These are phyloP conservation scores for Drosophila novamexicana DNA, from an alignment of 1,140 invertebrate genomes.

Conservation along the genomic window DNA sequence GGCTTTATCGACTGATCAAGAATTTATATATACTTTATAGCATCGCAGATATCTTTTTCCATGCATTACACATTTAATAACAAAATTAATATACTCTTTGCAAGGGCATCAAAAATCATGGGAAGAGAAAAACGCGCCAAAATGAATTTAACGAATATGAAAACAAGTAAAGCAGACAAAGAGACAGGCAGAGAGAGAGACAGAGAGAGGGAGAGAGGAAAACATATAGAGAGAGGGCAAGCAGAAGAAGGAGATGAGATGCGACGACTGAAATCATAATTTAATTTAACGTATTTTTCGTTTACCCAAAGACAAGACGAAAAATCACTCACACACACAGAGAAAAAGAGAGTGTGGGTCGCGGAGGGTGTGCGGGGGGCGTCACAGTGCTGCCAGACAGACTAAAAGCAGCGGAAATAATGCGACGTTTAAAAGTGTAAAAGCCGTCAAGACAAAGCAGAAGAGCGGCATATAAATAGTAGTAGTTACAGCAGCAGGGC, in stretches of 20 bases:
- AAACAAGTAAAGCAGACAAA: constrained; percentile 39
- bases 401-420: constrained; percentile 77
- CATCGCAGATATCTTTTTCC: too few species aligned
- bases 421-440: constrained; percentile 79
- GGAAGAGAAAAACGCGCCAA: constrained; percentile 34
- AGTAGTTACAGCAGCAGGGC: not conserved
- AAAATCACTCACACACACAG: constrained; percentile 58
- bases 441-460: constrained; percentile 64
- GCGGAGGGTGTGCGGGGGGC: not conserved
- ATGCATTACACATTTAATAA: not conserved
- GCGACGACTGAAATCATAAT: constrained; percentile 73
- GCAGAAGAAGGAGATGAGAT: constrained; percentile 13
- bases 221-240: constrained; percentile 4
- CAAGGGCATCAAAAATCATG: not conserved
- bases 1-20: too few species aligned
- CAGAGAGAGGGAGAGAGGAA: not conserved
- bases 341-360: not conserved
- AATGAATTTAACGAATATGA: constrained; percentile 78
- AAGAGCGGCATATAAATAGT: constrained; percentile 4
- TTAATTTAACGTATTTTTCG: constrained; percentile 82
- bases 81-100: not conserved
- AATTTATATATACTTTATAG: too few species aligned
- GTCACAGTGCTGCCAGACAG: constrained; percentile 49
- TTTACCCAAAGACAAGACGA: constrained; percentile 67
- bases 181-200: not conserved